A percentile compares a stretch with the other conserved stretches of the same genome.
Conservation (phyloP, 2,113 vertebrate species). For the Siniperca knerii region DNA sequence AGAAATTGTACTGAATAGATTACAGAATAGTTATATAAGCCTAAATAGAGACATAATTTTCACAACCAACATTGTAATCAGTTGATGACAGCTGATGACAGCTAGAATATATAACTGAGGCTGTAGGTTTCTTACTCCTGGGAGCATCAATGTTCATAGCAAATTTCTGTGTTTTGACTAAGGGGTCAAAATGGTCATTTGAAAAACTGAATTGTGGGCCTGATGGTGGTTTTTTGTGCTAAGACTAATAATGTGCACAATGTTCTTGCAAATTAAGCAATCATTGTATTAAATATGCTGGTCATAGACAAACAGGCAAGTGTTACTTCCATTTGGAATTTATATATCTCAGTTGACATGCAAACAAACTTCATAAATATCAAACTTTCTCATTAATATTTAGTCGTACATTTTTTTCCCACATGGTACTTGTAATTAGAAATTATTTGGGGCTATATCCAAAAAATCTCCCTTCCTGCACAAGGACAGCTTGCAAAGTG, state of each 20-base stretch:
- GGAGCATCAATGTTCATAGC: background rate
- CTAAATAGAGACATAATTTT: background rate
- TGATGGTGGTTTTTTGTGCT: background rate
- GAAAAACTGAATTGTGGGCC: background rate
- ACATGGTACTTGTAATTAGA: background rate
- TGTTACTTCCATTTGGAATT: too few relatives aligned
- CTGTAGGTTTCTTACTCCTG: background rate
- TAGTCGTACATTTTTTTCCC: background rate
- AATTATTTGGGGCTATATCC: background rate
- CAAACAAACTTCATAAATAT: background rate
- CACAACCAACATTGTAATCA: background rate
- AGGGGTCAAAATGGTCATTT: background rate
- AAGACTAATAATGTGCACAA: background rate
- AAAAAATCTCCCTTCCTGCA: background rate
- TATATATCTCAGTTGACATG: background rate
- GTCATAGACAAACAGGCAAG: background rate
- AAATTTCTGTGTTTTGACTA: background rate
- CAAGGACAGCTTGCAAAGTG: slow-evolving; percentile 3
- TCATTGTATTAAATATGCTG: background rate
- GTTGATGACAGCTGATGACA: background rate
- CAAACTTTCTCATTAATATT: background rate
- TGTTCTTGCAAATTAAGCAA: background rate
- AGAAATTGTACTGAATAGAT: background rate
- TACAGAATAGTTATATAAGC: background rate
- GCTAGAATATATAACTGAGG: background rate